Percentiles rank a stretch among this genome's conserved stretches.
phyloP scores from a whole-genome alignment of 2,888 invertebrate genomes.

The Anthophora plumipes region DNA sequence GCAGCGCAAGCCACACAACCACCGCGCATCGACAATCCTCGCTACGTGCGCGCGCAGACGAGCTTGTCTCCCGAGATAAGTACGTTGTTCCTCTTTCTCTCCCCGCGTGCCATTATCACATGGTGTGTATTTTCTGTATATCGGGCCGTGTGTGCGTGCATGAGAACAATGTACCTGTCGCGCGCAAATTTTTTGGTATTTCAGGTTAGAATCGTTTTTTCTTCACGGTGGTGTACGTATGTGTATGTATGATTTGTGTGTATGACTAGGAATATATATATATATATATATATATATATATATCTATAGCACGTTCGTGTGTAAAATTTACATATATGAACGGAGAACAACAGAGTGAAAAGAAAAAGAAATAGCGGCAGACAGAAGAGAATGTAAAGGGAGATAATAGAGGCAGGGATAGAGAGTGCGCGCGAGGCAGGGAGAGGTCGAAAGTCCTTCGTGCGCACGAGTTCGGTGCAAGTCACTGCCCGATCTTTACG shows the following conservation, averaged over 20 bases:
- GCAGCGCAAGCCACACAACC: slow-evolving; percentile 5
- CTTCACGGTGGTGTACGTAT: slow-evolving; percentile 8
- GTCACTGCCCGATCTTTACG: slow-evolving; percentile 68
- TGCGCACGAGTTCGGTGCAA: slow-evolving; percentile 56
- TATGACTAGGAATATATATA: slow-evolving; percentile 1
- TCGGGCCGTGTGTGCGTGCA: too few relatives aligned
- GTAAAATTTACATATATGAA: background rate
- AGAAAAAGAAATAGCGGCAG: slow-evolving; percentile 14
- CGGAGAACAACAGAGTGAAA: slow-evolving; percentile 19
- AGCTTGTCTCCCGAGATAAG: slow-evolving; percentile 43
- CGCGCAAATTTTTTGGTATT: background rate
- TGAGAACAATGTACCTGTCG: background rate
- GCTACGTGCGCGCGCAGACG: slow-evolving; percentile 58
- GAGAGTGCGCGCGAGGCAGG: slow-evolving; percentile 51
- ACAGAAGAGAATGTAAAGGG: slow-evolving; percentile 5
- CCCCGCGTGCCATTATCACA: background rate
- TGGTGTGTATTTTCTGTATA: background rate
- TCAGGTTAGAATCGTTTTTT: background rate
- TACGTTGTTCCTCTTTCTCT: slow-evolving; percentile 19
- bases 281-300: background rate
- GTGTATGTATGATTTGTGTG: too few relatives aligned
- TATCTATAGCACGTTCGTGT: background rate
- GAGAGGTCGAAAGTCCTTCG: slow-evolving; percentile 50
- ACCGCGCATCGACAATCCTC: too few relatives aligned
- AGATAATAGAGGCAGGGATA: slow-evolving; percentile 29